A percentile compares a stretch with the other conserved stretches of the same genome.
phyloP scores from a whole-genome alignment of 2,888 invertebrate genomes.

The Parapristionchus giblindavisi region DNA sequence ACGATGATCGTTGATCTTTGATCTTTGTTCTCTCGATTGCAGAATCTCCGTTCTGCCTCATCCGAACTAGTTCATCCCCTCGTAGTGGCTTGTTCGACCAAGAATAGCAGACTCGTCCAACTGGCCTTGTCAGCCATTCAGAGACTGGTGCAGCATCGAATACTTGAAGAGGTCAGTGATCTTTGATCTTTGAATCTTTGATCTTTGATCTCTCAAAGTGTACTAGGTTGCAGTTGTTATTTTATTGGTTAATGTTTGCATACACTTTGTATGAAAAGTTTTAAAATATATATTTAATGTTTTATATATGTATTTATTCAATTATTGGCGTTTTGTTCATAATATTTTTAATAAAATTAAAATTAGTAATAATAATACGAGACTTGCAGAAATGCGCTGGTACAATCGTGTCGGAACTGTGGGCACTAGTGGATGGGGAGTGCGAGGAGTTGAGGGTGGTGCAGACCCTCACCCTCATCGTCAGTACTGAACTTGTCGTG shows the following conservation, averaged over 20 bases:
- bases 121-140: constrained; percentile 93
- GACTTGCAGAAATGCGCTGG: constrained; percentile 85
- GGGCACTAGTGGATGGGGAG: constrained; percentile 91
- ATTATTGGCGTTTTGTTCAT: no score
- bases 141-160: constrained; percentile 78
- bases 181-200: background rate
- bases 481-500: constrained; percentile 93
- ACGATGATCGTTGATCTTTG: no score
- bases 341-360: no score
- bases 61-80: constrained; percentile 91
- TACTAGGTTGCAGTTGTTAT: no score
- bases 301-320: no score
- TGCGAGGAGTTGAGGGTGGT: constrained; percentile 91
- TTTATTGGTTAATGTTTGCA: no score
- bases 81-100: constrained; percentile 94
- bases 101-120: constrained; percentile 92
- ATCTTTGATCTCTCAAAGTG: no score
- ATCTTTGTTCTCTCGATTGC: constrained; percentile 29
- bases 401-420: constrained; percentile 90
- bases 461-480: constrained; percentile 85
- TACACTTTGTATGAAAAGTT: no score
- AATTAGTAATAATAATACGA: no score
- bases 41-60: constrained; percentile 61
- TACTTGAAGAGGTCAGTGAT: constrained; percentile 56
- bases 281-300: no score